Evolutionary conservation across 1,140 invertebrate species (phyloP).

Genomic region (Formica selysi): DNA sequence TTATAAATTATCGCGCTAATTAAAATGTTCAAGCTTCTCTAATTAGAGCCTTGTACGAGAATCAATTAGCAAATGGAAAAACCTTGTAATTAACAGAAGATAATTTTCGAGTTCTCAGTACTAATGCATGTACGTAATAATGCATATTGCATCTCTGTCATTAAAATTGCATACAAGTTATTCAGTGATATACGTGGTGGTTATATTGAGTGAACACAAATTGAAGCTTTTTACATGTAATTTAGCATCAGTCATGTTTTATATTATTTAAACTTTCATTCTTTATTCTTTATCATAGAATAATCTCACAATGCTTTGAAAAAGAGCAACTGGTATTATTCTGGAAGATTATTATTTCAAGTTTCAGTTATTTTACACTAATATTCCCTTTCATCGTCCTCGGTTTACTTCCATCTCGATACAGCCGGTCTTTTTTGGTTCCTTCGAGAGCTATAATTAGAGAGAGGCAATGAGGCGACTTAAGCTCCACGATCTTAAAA

Average conservation of each 20-base stretch:
- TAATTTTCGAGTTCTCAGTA: conserved; percentile 16
- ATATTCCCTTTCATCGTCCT: background rate
- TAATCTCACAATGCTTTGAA: background rate
- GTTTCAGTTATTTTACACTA: background rate
- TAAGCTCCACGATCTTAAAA: conserved; percentile 7
- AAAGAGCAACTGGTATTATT: background rate
- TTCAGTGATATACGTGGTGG: too few species aligned
- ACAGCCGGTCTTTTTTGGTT: background rate
- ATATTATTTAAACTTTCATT: conserved; percentile 6
- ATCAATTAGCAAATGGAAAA: conserved; percentile 32
- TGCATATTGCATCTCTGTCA: background rate
- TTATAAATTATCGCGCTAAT: conserved; percentile 25
- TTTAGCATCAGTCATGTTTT: background rate
- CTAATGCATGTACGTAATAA: background rate
- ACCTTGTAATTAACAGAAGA: background rate
- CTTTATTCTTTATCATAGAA: background rate
- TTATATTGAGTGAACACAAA: background rate
- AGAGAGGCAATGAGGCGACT: background rate
- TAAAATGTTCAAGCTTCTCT: background rate
- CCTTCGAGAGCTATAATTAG: background rate
- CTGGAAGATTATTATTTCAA: background rate
- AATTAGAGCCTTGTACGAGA: conserved; percentile 16
- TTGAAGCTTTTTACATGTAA: background rate
- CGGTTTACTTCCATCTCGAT: background rate
- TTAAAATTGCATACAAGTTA: conserved; percentile 39